Evolutionary conservation across 2,797 vertebrate species (phyloP).

Genomic region (Lophius americanus): DNA sequence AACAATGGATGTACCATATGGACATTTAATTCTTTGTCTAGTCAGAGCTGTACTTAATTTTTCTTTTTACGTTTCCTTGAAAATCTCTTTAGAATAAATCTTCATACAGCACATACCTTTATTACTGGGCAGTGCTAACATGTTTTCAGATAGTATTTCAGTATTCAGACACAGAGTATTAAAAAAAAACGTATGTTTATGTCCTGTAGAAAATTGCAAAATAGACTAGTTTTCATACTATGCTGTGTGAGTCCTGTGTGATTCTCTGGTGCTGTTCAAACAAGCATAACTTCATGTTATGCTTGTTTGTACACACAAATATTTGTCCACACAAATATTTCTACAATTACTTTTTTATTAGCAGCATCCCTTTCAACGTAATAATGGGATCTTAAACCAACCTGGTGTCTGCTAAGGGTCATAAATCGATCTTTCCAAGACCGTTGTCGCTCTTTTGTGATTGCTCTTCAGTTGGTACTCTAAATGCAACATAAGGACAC

Average conservation of each 20-base stretch:
- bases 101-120: conserved; percentile 1
- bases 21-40: too few relatives aligned
- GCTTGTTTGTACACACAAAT: too few relatives aligned
- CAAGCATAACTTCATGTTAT: conserved; percentile 2
- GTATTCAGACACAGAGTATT: conserved; percentile 9
- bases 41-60: too few relatives aligned
- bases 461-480: conserved; percentile 65
- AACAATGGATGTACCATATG: too few relatives aligned
- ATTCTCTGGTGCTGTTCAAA: conserved; percentile 28
- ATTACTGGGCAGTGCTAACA: conserved; percentile 14
- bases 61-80: too few relatives aligned
- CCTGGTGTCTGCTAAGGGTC: conserved; percentile 29
- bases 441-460: conserved; percentile 16
- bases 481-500: conserved; percentile 90
- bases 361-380: conserved; percentile 6
- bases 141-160: conserved; percentile 10
- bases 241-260: conserved; percentile 10
- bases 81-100: background rate
- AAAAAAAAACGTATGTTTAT: conserved; percentile 4
- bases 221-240: conserved; percentile 1
- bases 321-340: conserved; percentile 5
- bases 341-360: background rate
- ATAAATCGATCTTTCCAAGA: conserved; percentile 53
- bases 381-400: conserved; percentile 7
- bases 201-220: background rate